Percentiles rank a stretch among this genome's conserved stretches.
Conservation (phyloP, 2,797 vertebrate species). For the Tokudaia tokunoshimensis region DNA sequence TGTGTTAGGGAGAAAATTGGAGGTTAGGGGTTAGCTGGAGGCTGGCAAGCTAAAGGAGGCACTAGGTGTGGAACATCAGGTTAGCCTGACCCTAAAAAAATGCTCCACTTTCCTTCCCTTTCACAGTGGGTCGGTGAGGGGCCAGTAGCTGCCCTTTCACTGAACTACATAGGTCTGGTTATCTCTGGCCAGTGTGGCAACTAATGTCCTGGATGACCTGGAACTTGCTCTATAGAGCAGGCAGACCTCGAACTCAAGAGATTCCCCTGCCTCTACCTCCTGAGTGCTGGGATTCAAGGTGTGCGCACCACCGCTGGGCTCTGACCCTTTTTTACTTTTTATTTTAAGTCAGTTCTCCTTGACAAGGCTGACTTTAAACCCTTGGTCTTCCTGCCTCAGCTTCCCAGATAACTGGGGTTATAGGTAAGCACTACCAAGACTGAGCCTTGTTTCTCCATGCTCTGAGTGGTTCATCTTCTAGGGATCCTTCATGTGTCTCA, state of each 20-base stretch:
- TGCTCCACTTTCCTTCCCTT: background rate
- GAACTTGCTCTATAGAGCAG: background rate
- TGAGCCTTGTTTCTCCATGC: background rate
- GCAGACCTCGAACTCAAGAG: background rate
- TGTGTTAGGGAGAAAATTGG: slow-evolving; percentile 15
- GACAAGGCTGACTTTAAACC: background rate
- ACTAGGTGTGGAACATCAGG: background rate
- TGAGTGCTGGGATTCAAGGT: background rate
- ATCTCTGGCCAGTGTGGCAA: slow-evolving; percentile 1
- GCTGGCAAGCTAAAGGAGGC: background rate
- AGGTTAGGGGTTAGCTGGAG: background rate
- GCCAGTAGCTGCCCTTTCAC: background rate
- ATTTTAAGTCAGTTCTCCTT: background rate
- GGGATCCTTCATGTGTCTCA: background rate
- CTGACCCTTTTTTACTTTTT: background rate
- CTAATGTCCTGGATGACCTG: background rate
- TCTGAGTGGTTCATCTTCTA: background rate
- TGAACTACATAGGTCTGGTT: background rate
- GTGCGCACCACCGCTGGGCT: background rate
- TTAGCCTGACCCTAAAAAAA: background rate
- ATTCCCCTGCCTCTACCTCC: background rate
- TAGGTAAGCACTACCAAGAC: background rate
- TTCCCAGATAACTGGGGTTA: background rate
- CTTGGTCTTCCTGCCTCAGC: background rate
- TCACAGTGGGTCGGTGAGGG: background rate